Evolutionary conservation across 2,113 vertebrate species (phyloP).

Genomic region (Mus musculus): GRCm39 chr19:21491001-21491500

Average conservation of each 20-base stretch:
- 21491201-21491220: neutral
- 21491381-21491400: neutral
- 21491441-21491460: constrained; percentile 13
- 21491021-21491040: neutral
- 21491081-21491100: neutral
- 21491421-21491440: constrained; percentile 44
- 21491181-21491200: neutral
- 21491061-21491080: neutral
- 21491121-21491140: neutral
- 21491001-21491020: neutral
- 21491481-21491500: constrained; percentile 71
- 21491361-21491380: neutral
- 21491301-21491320: constrained; percentile 47
- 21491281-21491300: constrained; percentile 23
- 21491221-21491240: neutral
- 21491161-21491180: neutral
- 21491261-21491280: constrained; percentile 30
- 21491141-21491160: neutral
- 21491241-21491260: constrained; percentile 15
- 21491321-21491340: constrained; percentile 27
- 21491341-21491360: constrained; percentile 9
- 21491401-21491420: neutral
- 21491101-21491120: neutral
- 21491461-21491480: constrained; percentile 56
- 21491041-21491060: neutral